Percentiles rank a stretch among this genome's conserved stretches.
These are phyloP conservation scores for Urocyon cinereoargenteus DNA, from an alignment of 2,797 vertebrate genomes.

Conservation along the genomic window DNA sequence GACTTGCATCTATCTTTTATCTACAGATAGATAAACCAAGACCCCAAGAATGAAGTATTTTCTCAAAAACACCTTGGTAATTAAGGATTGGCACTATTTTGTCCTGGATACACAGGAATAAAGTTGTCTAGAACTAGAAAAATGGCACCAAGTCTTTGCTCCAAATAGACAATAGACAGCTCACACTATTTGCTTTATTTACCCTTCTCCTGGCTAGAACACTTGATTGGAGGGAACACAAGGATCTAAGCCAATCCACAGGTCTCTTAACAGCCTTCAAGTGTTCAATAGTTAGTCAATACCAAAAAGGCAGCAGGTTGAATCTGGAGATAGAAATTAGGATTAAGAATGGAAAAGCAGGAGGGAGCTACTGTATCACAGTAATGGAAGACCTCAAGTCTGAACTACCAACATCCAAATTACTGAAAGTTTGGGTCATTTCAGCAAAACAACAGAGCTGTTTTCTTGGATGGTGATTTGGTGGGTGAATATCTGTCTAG, in stretches of 20 bases:
- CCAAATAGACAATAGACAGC: neutral
- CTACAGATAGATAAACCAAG: constrained; percentile 22
- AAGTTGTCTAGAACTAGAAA: neutral
- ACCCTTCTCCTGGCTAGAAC: neutral
- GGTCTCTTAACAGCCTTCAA: neutral
- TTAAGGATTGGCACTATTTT: neutral
- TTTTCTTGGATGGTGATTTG: neutral
- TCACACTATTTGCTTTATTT: constrained; percentile 4
- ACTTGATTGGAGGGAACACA: neutral
- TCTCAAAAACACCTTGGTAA: neutral
- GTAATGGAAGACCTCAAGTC: neutral
- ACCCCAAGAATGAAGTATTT: neutral
- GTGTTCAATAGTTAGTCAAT: neutral
- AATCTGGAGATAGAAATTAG: constrained; percentile 10
- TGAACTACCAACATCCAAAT: neutral
- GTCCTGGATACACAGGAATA: neutral
- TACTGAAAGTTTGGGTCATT: neutral
- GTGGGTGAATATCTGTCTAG: neutral
- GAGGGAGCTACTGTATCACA: neutral
- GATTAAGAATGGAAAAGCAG: neutral
- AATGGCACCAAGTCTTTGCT: neutral
- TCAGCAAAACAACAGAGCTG: neutral
- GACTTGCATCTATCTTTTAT: neutral
- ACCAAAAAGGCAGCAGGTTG: constrained; percentile 20
- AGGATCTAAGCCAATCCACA: neutral